Conservation (phyloP, 2,113 vertebrate species). For the Phocoena sinus region DNA sequence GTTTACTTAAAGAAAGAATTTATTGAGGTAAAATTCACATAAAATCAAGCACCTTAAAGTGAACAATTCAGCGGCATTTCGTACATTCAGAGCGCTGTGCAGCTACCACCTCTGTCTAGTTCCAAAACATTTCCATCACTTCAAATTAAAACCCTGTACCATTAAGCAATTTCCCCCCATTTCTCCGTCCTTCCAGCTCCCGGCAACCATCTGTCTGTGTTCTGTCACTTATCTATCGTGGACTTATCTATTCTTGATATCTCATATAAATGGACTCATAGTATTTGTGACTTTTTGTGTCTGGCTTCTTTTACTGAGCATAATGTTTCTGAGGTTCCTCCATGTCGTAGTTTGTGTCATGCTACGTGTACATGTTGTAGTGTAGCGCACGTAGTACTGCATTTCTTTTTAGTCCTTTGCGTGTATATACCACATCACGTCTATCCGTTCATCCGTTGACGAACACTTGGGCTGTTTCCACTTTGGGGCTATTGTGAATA, state of each 20-base stretch:
- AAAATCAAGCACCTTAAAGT: background rate
- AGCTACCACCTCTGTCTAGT: background rate
- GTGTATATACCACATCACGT: accelerated
- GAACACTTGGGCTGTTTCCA: background rate
- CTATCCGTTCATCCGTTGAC: background rate
- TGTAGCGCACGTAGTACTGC: too few species aligned
- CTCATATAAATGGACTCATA: background rate
- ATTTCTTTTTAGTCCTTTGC: background rate
- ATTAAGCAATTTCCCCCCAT: background rate
- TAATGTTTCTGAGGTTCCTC: too few species aligned
- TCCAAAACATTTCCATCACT: background rate
- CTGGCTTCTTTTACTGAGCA: background rate
- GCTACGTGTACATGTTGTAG: background rate
- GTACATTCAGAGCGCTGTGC: background rate
- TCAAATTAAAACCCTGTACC: background rate
- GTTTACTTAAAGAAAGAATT: background rate
- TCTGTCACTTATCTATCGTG: background rate
- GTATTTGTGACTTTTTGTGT: background rate
- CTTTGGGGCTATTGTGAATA: background rate
- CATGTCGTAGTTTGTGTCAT: background rate
- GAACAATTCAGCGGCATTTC: background rate
- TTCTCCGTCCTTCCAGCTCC: background rate
- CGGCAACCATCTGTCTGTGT: background rate
- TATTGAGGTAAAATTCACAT: background rate
- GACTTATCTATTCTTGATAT: background rate